Base-by-base conservation (phyloP, 2,888 invertebrate genomes). In the Yponomeuta sedellus region DNA sequence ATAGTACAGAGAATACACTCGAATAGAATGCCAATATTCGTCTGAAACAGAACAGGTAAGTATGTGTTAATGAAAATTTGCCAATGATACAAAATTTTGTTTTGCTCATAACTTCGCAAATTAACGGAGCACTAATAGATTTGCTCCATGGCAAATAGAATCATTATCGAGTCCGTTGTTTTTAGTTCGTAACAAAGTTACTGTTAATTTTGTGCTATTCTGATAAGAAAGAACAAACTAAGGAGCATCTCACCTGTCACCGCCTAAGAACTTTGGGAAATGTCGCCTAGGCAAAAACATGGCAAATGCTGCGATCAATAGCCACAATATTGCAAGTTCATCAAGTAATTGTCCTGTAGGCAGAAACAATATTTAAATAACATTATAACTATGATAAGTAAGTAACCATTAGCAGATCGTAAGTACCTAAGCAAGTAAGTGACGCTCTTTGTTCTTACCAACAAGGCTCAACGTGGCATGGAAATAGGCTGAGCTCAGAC, bases 401-500 rank as follows among this genome's bases (percentile, higher is more conserved):
- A 52, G 16, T 52, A 3, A 52, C 44, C 44, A 52, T 52, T 52
- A 52, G 44, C 44, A 16, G 16, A 52, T 16, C 12, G 34, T 34
- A 16, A 52, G 44, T 52, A 16, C 16, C 16, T 12, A 16, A 52
- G 44, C 3, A 52, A 44, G 28, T 28, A 28, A 28, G 28, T 28
- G 28, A 34, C 34, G 8, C 8, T 34, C 34, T 75, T 25, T 58
- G 10, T 58, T 71, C 88, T 82, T 81, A 92, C 93, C 94, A 71
- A 96, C 93, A 74, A 96, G 91, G 75, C 96, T 96, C 44, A 97
- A 88, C 2, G 96, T 97, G 8, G 96, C 96, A 85, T 97, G 97
- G 78, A 97, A 97, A 80, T 97, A 97, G 69, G 96, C 96, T 44
- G 96, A 96, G 73, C 95, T 94, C 1, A 96, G 77, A 8, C 96